A percentile compares a stretch with the other conserved stretches of the same genome.
Evolutionary conservation across 2,888 invertebrate genomes (phyloP).

Genomic region (Belgica antarctica): DNA sequence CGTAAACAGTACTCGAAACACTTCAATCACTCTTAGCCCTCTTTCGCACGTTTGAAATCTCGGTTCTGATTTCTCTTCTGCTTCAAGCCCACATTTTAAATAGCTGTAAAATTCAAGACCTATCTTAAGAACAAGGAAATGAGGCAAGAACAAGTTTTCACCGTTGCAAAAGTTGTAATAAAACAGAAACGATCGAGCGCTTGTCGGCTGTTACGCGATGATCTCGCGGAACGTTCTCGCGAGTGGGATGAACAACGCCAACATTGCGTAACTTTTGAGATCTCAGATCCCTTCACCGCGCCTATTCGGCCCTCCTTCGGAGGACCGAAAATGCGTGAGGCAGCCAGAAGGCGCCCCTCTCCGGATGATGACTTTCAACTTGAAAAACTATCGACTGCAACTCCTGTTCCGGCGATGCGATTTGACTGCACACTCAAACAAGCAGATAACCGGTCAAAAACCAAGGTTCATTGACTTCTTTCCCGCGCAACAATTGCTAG

Average conservation of each 20-base stretch:
- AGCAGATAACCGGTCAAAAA: too few relatives aligned
- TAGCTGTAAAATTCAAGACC: slow-evolving; percentile 42
- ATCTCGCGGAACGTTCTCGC: background rate
- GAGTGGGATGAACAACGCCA: background rate
- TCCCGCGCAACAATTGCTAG: background rate
- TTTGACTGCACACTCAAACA: too few relatives aligned
- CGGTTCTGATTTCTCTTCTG: background rate
- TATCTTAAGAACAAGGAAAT: slow-evolving; percentile 44
- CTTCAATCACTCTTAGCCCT: too few relatives aligned
- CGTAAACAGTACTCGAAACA: background rate
- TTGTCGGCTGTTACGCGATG: background rate
- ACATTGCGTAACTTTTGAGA: slow-evolving; percentile 2
- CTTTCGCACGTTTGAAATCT: background rate
- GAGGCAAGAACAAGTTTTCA: slow-evolving; percentile 41
- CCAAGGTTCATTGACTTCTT: background rate
- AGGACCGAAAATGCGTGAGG: too few relatives aligned
- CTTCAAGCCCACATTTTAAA: slow-evolving; percentile 17
- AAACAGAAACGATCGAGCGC: background rate
- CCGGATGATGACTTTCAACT: slow-evolving; percentile 26
- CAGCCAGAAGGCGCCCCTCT: too few relatives aligned
- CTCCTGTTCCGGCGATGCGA: too few relatives aligned
- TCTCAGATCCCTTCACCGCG: too few relatives aligned
- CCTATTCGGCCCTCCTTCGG: too few relatives aligned
- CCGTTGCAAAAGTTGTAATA: slow-evolving; percentile 39
- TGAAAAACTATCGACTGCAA: background rate